A percentile compares a stretch with the other conserved stretches of the same genome.
Conservation (phyloP, 2,888 invertebrate genomes). For the Mesodorylaimus sp. region DNA sequence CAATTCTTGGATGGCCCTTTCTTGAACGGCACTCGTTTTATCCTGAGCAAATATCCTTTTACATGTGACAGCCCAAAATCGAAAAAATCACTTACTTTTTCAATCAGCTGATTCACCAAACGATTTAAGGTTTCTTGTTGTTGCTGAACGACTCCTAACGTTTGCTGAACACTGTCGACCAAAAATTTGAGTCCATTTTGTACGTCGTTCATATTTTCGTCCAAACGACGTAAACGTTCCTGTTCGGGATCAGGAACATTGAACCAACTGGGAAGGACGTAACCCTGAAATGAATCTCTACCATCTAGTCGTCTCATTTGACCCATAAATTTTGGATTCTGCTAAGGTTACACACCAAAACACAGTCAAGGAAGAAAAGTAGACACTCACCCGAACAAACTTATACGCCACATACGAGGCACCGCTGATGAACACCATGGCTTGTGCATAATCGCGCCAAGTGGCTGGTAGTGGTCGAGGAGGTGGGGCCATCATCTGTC, state of each 20-base stretch:
- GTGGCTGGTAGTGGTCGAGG: neutral
- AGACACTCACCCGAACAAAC: conserved; percentile 1
- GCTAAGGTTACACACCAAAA: too few relatives aligned
- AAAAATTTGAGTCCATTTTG: conserved; percentile 28
- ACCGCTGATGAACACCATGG: neutral
- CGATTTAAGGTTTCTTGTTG: conserved; percentile 1
- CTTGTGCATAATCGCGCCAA: conserved; percentile 6
- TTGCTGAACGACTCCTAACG: neutral
- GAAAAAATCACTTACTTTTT: neutral
- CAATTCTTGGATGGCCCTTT: neutral
- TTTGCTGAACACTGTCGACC: conserved; percentile 25
- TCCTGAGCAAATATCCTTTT: neutral
- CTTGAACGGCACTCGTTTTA: neutral
- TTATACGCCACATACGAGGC: neutral
- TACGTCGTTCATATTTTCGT: conserved; percentile 20
- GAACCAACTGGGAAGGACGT: conserved; percentile 23
- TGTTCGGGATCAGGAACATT: conserved; percentile 23
- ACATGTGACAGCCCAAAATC: neutral
- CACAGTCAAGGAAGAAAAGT: conserved; percentile 9
- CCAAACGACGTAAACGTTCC: conserved; percentile 15
- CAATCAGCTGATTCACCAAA: neutral
- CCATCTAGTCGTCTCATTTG: neutral
- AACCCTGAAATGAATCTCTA: conserved; percentile 9
- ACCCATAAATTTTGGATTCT: neutral
- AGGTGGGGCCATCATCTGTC: neutral